phyloP scores from a whole-genome alignment of 1,140 invertebrate genomes.

The Platorchestia sp. region DNA sequence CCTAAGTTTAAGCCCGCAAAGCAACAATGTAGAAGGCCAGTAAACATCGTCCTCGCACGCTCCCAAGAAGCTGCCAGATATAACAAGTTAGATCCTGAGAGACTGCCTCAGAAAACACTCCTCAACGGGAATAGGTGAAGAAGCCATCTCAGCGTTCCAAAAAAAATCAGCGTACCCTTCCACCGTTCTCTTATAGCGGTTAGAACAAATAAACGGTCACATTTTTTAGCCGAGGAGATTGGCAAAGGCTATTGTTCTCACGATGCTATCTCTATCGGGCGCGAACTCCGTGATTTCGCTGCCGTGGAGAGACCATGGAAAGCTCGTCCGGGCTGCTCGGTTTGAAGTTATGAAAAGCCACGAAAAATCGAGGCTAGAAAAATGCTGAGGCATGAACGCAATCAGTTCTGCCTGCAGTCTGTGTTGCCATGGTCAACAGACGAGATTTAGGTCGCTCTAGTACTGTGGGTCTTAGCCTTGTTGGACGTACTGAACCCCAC shows the following conservation, averaged over 20 bases:
- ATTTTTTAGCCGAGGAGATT: background rate
- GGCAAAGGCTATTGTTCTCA: background rate
- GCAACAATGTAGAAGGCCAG: background rate
- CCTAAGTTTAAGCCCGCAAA: no score
- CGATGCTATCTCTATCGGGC: background rate
- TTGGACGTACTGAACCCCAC: background rate
- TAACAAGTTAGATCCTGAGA: background rate
- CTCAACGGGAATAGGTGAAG: background rate
- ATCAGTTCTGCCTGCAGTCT: background rate
- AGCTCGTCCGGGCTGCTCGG: background rate
- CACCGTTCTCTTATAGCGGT: background rate
- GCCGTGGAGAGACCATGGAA: background rate
- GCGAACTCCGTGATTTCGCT: background rate
- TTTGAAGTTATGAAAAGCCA: background rate
- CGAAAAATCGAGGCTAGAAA: background rate
- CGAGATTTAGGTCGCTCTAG: background rate
- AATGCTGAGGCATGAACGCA: background rate
- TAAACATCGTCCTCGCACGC: background rate
- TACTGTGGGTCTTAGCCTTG: no score
- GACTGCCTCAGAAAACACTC: background rate
- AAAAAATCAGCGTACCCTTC: background rate
- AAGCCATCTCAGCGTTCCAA: background rate
- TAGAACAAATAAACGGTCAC: slow-evolving; percentile 1
- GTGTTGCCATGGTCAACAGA: background rate
- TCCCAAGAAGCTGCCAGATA: background rate